Evolutionary conservation across 2,113 vertebrate genomes (phyloP), one percentile per base, ranked within the genome.

Genomic region (Pachypanchax playfairii): DNA sequence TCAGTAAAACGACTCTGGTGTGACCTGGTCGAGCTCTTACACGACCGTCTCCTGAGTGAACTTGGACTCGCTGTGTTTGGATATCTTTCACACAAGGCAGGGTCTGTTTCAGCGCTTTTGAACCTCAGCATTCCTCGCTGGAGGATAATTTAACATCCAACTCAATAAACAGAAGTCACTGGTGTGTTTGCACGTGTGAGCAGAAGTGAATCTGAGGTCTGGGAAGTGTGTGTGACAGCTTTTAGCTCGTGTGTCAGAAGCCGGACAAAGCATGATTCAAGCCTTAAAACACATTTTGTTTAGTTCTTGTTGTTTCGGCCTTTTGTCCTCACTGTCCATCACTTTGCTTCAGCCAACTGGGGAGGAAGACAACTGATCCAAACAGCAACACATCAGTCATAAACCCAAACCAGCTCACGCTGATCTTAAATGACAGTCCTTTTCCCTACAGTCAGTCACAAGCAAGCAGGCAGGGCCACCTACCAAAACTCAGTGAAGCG

Each of bases 121-220:
- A 83, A 72, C 61, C 69, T 59, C 76, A 53, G 75, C 33, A 8
- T 50, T 65, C 56, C 33, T 56, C 70, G 18, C 77, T 57, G 77
- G 83, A 88, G 84, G 63, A 84, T 70, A 56, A 55, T 86, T 86
- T 70, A 74, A 86, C 69, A 48, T 75, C 65, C 69, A 47, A 58
- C 59, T 81, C 62, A 58, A 81, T 81, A 79, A 87, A 83, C 63
- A 76, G 68, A 76, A 82, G 66, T 79, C 82, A 26, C 59, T 63
- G 44, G 64, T 61, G 62, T 68, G 60, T 74, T 49, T 62, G 73
- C 52, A 58, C 28, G 57, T 69, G 58, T 72, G 63, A 20, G 55
- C 46, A 56, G 29, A 26, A 42, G 74, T 56, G 74, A 46, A 59
- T 21, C 10, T 6, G 62, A 14, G 53, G 20, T 44, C 24, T 1